These are phyloP conservation scores for Pygocentrus nattereri DNA, from an alignment of 2,797 vertebrate genomes.

Conservation along the genomic window DNA sequence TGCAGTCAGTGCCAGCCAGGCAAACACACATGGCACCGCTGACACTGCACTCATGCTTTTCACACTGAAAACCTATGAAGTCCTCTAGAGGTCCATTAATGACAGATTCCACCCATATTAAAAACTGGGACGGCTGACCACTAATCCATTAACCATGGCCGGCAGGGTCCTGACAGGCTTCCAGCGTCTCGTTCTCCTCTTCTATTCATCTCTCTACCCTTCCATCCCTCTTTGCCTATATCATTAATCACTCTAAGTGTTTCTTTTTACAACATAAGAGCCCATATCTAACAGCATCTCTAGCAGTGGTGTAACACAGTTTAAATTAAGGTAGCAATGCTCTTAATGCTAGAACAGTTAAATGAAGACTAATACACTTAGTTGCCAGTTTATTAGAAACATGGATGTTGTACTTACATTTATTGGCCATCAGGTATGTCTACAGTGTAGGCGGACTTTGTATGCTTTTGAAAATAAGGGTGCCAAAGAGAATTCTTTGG, in stretches of 20 bases:
- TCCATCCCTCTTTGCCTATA: conserved; percentile 35
- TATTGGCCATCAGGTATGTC: too few relatives aligned
- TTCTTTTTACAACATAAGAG: conserved; percentile 51
- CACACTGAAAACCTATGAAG: conserved; percentile 73
- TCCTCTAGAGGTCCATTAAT: conserved; percentile 72
- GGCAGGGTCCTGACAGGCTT: conserved; percentile 62
- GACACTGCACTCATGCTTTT: conserved; percentile 68
- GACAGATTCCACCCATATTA: conserved; percentile 70
- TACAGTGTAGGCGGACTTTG: too few relatives aligned
- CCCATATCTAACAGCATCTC: background rate
- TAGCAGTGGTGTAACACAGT: background rate
- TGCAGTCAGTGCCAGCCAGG: conserved; percentile 62
- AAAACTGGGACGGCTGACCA: conserved; percentile 63
- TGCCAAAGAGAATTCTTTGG: too few relatives aligned
- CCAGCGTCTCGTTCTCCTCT: background rate
- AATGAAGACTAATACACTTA: too few relatives aligned
- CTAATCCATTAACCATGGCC: conserved; percentile 66
- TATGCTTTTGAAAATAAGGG: too few relatives aligned
- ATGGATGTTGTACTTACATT: too few relatives aligned
- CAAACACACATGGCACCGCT: conserved; percentile 59
- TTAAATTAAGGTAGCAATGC: background rate
- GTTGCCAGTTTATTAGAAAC: too few relatives aligned
- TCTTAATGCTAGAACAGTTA: background rate
- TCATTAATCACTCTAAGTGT: conserved; percentile 75
- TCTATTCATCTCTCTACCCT: conserved; percentile 47